phyloP scores from a whole-genome alignment of 2,888 invertebrate species.

The Himalopsyche anomala region DNA sequence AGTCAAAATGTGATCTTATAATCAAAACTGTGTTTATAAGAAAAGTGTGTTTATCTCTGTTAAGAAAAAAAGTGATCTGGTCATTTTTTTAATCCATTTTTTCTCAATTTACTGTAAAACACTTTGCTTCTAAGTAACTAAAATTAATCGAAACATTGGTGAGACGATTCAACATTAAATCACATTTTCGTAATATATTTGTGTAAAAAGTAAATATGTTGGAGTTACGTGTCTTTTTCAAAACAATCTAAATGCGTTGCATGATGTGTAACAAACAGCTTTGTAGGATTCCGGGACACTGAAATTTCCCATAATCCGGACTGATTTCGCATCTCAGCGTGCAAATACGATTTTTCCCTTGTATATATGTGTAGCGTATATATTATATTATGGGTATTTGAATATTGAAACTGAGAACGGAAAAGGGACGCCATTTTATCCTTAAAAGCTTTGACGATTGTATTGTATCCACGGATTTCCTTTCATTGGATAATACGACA shows the following conservation, averaged over 20 bases:
- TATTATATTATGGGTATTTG: conserved; percentile 17
- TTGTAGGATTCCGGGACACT: conserved; percentile 14
- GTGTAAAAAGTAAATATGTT: neutral
- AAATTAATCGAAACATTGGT: no score
- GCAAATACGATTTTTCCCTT: conserved; percentile 18
- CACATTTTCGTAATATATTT: neutral
- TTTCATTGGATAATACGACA: neutral
- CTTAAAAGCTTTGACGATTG: conserved; percentile 25
- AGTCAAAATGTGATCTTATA: no score
- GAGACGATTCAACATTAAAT: no score
- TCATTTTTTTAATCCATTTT: no score
- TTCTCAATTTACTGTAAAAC: no score
- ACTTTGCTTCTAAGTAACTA: no score
- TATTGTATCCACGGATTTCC: neutral
- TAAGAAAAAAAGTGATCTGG: no score
- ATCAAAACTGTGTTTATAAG: no score
- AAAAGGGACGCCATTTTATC: neutral
- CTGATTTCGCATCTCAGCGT: neutral
- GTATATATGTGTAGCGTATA: neutral
- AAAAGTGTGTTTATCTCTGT: no score
- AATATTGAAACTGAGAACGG: conserved; percentile 8
- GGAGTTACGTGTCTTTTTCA: neutral
- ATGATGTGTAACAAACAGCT: neutral
- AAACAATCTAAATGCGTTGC: neutral
- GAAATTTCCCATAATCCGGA: conserved; percentile 20